Base-by-base conservation (phyloP, 2,888 invertebrate species). In the Rhingia rostrata region DNA sequence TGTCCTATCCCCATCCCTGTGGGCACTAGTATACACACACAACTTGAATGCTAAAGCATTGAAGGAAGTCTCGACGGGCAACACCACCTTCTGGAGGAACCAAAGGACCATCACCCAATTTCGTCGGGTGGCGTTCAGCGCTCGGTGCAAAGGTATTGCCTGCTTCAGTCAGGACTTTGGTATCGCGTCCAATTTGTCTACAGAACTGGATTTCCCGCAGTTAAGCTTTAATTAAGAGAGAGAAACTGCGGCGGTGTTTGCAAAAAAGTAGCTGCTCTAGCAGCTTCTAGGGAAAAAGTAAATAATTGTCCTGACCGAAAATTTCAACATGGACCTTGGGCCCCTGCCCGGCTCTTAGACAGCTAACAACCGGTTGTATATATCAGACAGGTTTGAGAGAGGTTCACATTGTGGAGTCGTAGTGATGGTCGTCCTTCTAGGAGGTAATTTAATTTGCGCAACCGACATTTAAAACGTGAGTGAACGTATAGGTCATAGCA, bases 201-300 rank as follows among this genome's bases (percentile, higher is more conserved):
- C 79, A 9, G 84, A 66, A 80, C 80, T 84, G 66, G 69, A 66
- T 80, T 84, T 84, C 60, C 70, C 79, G 80, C 84, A 84, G 84
- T 84, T 84, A 80, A 84, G 80, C 80, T 74, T 75, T 80, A 84
- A 84, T 84, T 80, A 80, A 80, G 84, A 74, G 84, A 47, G 84
- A 74, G 69, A 58, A 83, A 84, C 83, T 84, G 74, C 73, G 69
- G 64, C 63, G 73, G 60, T 45, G 47, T 54, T 47, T 74, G 58
- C 47, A 74, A 84, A 84, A 83, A 80, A 67, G 39, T 35, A 74
- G 45, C 53, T 70, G 45, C 49, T 49, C 9, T 43, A 35, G 49
- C 35, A 37, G 53, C 54, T 66, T 7, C 67, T 60, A 30, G 37
- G 58, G 49, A 53, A 61, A 84, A 84, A 80, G 80, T 84, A 84